Percentiles rank a stretch among this genome's conserved stretches.
Evolutionary conservation across 2,888 invertebrate species (phyloP).

Genomic region (Tiphia femorata): DNA sequence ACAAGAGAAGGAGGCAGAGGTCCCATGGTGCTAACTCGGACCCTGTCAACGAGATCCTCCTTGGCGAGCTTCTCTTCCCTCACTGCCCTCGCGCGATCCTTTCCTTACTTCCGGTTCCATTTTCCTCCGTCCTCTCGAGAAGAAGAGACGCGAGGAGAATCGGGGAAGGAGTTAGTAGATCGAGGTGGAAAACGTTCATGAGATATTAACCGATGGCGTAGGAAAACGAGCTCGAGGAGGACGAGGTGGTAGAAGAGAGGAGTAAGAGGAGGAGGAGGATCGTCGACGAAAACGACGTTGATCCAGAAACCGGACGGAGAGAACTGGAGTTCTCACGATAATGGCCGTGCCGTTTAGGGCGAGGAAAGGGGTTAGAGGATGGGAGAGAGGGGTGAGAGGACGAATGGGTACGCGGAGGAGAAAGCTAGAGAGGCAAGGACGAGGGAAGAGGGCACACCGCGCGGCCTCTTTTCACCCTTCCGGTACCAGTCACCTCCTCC

Average conservation of each 20-base stretch:
- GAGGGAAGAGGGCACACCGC: not conserved
- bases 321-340: constrained; percentile 14
- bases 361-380: constrained; percentile 13
- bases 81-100: not conserved
- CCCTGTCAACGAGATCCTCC: not conserved
- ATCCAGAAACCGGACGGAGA: constrained; percentile 9
- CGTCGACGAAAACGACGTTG: constrained; percentile 13
- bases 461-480: not conserved
- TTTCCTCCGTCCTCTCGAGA: no score
- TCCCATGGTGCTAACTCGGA: no score
- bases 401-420: no score
- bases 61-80: not conserved
- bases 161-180: no score
- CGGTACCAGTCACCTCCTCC: not conserved
- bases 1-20: no score
- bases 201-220: constrained; percentile 17
- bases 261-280: not conserved
- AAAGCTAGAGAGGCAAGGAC: no score
- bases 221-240: not conserved
- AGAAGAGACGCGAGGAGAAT: no score
- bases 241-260: constrained; percentile 7
- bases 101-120: no score
- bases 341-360: constrained; percentile 29
- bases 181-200: constrained; percentile 2
- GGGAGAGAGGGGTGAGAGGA: constrained; percentile 5